phyloP scores from a whole-genome alignment of 2,797 vertebrate genomes.

The Neoniphon sammara region DNA sequence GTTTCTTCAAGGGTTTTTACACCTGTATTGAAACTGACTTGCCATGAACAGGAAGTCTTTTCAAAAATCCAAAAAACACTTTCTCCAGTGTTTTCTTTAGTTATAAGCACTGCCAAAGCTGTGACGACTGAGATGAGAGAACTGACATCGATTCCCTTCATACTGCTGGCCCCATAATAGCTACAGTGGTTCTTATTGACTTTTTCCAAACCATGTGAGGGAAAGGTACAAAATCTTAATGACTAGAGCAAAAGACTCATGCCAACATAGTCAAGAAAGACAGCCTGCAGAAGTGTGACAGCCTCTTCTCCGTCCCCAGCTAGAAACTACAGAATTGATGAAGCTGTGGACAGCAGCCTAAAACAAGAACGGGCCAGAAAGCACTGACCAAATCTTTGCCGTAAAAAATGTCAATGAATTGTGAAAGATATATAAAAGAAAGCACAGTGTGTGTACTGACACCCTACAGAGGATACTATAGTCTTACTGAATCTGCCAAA shows the following conservation, averaged over 20 bases:
- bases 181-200: constrained; percentile 68
- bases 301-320: constrained; percentile 33
- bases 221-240: constrained; percentile 67
- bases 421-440: constrained; percentile 12
- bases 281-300: constrained; percentile 38
- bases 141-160: constrained; percentile 65
- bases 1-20: constrained; percentile 40
- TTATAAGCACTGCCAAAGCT: constrained; percentile 31
- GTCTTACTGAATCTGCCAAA: neutral
- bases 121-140: constrained; percentile 55
- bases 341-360: constrained; percentile 50
- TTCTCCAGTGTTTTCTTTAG: constrained; percentile 43
- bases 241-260: constrained; percentile 48
- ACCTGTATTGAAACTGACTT: constrained; percentile 20
- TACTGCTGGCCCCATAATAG: constrained; percentile 37
- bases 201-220: constrained; percentile 55
- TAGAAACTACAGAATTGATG: constrained; percentile 57
- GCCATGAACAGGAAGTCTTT: constrained; percentile 5
- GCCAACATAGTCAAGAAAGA: constrained; percentile 53
- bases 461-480: neutral
- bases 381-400: constrained; percentile 11
- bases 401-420: neutral
- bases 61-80: constrained; percentile 18
- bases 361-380: constrained; percentile 36
- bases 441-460: neutral